A percentile compares a stretch with the other conserved stretches of the same genome.
Conservation (phyloP, 2,888 invertebrate species). For the Megalurothrips usitatus region DNA sequence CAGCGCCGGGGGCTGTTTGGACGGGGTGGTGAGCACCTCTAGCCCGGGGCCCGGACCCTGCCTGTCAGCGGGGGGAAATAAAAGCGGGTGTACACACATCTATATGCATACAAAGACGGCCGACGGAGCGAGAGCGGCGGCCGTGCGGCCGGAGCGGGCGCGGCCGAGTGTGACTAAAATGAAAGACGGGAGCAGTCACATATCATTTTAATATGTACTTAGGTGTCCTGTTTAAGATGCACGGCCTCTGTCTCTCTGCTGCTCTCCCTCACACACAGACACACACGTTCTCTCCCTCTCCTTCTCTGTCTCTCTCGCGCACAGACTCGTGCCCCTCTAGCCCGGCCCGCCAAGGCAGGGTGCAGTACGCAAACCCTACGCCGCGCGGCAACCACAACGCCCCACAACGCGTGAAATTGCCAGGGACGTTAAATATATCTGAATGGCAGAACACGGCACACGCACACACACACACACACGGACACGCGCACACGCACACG, state of each 20-base stretch:
- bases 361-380: background rate
- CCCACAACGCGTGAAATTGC: background rate
- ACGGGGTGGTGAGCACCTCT: too few relatives aligned
- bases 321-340: too few relatives aligned
- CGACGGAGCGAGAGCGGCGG: background rate
- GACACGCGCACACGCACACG: too few relatives aligned
- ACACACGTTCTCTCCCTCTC: too few relatives aligned
- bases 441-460: background rate
- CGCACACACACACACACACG: too few relatives aligned
- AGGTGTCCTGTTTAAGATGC: conserved; percentile 12
- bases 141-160: background rate
- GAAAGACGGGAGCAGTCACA: conserved; percentile 7
- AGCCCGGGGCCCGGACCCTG: background rate
- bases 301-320: too few relatives aligned
- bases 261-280: too few relatives aligned
- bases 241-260: background rate
- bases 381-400: background rate
- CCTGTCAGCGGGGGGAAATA: background rate
- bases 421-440: conserved; percentile 6
- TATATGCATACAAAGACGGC: too few relatives aligned
- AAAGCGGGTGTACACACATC: background rate
- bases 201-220: conserved; percentile 27
- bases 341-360: background rate
- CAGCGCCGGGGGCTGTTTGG: too few relatives aligned
- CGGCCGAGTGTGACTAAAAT: conserved; percentile 10